phyloP scores from a whole-genome alignment of 1,140 invertebrate genomes.

The Leptinotarsa lineolata region DNA sequence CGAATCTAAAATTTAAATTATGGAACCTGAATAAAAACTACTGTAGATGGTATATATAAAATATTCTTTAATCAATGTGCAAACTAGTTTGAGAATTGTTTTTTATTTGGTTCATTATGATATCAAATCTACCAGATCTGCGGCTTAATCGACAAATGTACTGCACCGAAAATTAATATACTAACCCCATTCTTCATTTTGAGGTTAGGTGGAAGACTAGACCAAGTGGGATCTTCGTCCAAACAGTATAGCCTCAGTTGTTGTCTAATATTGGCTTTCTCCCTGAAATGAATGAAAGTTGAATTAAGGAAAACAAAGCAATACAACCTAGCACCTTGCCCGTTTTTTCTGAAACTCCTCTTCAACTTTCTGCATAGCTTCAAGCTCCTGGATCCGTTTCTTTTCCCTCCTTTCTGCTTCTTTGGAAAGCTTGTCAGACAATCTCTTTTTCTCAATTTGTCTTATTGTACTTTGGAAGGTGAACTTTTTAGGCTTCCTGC shows the following conservation, averaged over 20 bases:
- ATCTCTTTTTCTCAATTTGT: slow-evolving; percentile 71
- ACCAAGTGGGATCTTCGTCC: slow-evolving; percentile 58
- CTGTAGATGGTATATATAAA: too few relatives aligned
- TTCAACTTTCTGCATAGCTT: slow-evolving; percentile 70
- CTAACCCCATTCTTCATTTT: slow-evolving; percentile 44
- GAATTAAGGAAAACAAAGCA: slow-evolving; percentile 2
- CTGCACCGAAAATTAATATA: background rate
- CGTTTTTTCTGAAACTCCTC: slow-evolving; percentile 55
- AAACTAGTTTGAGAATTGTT: too few relatives aligned
- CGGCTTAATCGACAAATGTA: background rate
- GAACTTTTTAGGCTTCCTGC: slow-evolving; percentile 66
- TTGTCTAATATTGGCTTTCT: slow-evolving; percentile 75
- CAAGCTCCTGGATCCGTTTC: slow-evolving; percentile 72
- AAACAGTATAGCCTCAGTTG: slow-evolving; percentile 71
- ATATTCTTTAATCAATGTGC: too few relatives aligned
- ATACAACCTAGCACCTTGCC: slow-evolving; percentile 41
- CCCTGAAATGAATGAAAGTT: slow-evolving; percentile 57
- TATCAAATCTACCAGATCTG: background rate
- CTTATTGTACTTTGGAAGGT: slow-evolving; percentile 82
- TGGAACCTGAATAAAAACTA: slow-evolving; percentile 16
- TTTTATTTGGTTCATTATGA: too few relatives aligned
- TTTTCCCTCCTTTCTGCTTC: slow-evolving; percentile 78
- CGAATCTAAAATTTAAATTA: slow-evolving; percentile 28
- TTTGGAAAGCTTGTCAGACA: slow-evolving; percentile 74
- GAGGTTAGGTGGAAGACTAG: slow-evolving; percentile 46